Conservation (phyloP, 2,888 invertebrate genomes). For the Polydesmus complanatus region DNA sequence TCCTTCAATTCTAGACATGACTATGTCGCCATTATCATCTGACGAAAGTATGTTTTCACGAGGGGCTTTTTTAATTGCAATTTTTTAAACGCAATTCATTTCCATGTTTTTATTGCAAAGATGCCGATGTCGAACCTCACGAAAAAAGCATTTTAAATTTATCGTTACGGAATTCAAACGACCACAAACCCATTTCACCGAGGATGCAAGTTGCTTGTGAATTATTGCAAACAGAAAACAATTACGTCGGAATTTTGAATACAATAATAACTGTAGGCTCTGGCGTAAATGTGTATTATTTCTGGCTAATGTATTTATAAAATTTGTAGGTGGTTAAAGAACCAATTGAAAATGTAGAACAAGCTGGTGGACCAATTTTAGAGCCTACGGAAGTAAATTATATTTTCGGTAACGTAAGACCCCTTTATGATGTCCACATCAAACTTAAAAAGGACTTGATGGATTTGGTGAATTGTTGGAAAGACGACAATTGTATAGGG, state of each 20-base stretch:
- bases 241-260: slow-evolving; percentile 88
- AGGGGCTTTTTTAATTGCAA: background rate
- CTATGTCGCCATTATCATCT: slow-evolving; percentile 54
- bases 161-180: background rate
- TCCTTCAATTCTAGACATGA: slow-evolving; percentile 77
- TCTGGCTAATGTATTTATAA: background rate
- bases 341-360: slow-evolving; percentile 73
- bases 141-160: background rate
- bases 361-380: slow-evolving; percentile 61
- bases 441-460: slow-evolving; percentile 50
- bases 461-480: slow-evolving; percentile 61
- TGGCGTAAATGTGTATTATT: background rate
- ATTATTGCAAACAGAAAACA: slow-evolving; percentile 88
- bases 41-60: background rate
- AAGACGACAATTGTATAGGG: slow-evolving; percentile 74
- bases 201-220: slow-evolving; percentile 78
- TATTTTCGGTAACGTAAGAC: slow-evolving; percentile 88
- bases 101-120: background rate
- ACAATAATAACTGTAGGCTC: slow-evolving; percentile 64
- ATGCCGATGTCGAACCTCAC: background rate
- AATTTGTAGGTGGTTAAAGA: slow-evolving; percentile 77
- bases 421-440: slow-evolving; percentile 85
- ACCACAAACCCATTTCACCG: slow-evolving; percentile 41
- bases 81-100: background rate
- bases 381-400: slow-evolving; percentile 85